Base-by-base conservation (phyloP, 2,113 vertebrate species). In the Diphyllodes magnificus region DNA sequence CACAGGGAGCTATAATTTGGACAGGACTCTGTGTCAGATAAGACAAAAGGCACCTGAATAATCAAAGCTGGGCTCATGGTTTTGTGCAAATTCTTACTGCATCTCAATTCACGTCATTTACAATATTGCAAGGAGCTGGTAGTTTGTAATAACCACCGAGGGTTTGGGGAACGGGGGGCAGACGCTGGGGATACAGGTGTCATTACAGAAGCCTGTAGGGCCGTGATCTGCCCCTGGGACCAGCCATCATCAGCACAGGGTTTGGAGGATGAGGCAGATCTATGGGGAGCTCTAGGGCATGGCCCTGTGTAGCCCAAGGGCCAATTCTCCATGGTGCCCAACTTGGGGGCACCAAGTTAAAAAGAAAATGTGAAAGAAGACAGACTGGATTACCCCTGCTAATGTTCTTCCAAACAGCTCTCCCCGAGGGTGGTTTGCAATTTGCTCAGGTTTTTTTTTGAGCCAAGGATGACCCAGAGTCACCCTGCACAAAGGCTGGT, bases 401-500 rank as follows among this genome's bases (percentile, higher is more conserved):
- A 19, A 22, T 25, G 5, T 16, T 87, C 66, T 71, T 30, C 13
- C 24, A 31, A 50, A 28, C 16, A 73, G 2, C 33, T 27, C 15
- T 69, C 18, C 31, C 25, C 45, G 33, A 40, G 10, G 14, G 19
- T 22, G 21, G n/a, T 60, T 71, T 82, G 18, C 19, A 18, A 47
- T 20, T 8, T 42, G 13, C 4, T 3, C 63, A 11, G 2, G 2
- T 13, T 3, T 51, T 42, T 40, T 49, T 28, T 35, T 31, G 25
- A 49, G 44, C 23, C n/a, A 54, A 45, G 18, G 18, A 21, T 0
- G 6, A 56, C 8, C 16, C 7, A 9, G 19, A 27, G 7, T 92
- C 10, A 42, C 60, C 7, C 33, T 35, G 6, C 0, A 2, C 28
- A 54, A 18, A 45, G 27, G 8, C 1, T 75, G 30, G 10, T 75